phyloP scores from a whole-genome alignment of 2,113 vertebrate species.

The Rissa tridactyla region DNA sequence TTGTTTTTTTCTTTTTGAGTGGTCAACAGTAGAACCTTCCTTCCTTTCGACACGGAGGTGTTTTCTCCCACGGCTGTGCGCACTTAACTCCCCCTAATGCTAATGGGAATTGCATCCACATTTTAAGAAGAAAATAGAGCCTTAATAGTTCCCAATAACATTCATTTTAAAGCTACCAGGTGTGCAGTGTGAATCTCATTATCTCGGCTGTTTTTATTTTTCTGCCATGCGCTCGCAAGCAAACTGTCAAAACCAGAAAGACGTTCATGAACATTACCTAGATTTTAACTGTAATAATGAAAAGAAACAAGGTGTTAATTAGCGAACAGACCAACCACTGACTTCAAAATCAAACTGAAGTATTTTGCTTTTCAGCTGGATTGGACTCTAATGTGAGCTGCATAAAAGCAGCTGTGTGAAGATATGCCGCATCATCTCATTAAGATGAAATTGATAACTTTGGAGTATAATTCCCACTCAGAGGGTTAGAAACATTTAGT shows the following conservation, averaged over 20 bases:
- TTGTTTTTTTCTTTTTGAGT: neutral
- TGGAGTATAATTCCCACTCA: neutral
- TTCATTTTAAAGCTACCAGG: constrained; percentile 1
- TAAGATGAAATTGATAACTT: neutral
- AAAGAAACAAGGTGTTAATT: neutral
- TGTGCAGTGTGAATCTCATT: neutral
- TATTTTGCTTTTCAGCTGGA: neutral
- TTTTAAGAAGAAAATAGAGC: neutral
- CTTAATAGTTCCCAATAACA: neutral
- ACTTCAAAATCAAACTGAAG: neutral
- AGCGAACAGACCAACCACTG: neutral
- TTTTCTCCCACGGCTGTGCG: neutral
- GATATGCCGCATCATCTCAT: neutral
- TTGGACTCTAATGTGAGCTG: neutral
- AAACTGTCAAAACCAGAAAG: neutral
- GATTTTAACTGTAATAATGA: neutral
- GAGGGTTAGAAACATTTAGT: neutral
- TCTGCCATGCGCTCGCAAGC: neutral
- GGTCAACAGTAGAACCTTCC: neutral
- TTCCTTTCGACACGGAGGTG: fast-evolving
- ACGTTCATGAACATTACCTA: neutral
- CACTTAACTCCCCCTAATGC: neutral
- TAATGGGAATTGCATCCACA: neutral
- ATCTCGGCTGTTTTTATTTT: neutral
- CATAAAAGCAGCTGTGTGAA: neutral